Evolutionary conservation across 2,113 vertebrate genomes (phyloP).

Genomic region (Ageneiosus marmoratus): DNA sequence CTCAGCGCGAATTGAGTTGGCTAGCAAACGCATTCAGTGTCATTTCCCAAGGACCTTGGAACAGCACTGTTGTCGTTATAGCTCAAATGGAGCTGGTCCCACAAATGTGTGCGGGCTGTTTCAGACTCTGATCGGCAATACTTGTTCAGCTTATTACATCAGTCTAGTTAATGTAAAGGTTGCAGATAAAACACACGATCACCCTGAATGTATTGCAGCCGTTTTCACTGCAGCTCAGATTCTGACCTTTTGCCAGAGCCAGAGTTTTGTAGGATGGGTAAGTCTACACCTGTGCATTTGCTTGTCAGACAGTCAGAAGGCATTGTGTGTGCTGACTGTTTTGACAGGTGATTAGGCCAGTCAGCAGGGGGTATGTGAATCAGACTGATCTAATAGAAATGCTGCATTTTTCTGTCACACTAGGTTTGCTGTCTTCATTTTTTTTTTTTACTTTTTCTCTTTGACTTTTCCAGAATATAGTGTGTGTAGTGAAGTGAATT

Average conservation of each 20-base stretch:
- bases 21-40: constrained; percentile 19
- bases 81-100: not conserved
- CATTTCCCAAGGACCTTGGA: constrained; percentile 46
- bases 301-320: not conserved
- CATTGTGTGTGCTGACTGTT: not conserved
- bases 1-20: constrained; percentile 9
- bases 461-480: not conserved
- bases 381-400: constrained; percentile 1
- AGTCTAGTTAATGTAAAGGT: not conserved
- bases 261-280: not conserved
- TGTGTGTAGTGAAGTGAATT: not conserved
- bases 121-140: not conserved
- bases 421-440: not conserved
- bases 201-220: not conserved
- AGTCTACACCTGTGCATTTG: not conserved
- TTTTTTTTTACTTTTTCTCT: not conserved
- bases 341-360: constrained; percentile 4
- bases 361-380: constrained; percentile 14
- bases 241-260: not conserved
- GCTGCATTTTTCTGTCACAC: not conserved
- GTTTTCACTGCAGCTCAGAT: not conserved
- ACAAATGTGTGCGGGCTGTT: not conserved
- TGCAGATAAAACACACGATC: too few species aligned
- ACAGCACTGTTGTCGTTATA: not conserved
- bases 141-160: not conserved